Conservation (phyloP, 2,797 vertebrate genomes). For the Anisognathus igniventris region DNA sequence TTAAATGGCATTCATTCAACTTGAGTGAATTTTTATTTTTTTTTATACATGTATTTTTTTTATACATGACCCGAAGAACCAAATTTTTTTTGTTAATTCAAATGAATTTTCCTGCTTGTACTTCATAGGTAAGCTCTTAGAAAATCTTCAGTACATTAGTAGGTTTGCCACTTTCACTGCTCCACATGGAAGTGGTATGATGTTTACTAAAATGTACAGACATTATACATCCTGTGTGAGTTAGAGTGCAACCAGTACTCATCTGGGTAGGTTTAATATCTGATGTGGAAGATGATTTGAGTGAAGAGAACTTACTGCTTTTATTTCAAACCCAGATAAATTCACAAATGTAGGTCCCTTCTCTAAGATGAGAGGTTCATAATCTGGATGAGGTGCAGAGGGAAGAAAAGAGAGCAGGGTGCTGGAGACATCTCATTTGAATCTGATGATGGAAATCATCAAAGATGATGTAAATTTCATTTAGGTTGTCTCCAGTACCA, state of each 20-base stretch:
- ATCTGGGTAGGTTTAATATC: neutral
- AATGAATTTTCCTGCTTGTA: neutral
- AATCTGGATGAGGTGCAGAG: neutral
- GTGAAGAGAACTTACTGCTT: neutral
- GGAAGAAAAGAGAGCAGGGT: neutral
- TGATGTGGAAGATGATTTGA: neutral
- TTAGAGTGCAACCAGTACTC: neutral
- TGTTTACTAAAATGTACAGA: neutral
- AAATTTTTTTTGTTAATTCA: neutral
- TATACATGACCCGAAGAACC: neutral
- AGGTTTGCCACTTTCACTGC: neutral
- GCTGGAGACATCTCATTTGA: neutral
- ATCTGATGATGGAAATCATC: neutral
- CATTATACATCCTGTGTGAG: rapidly evolving
- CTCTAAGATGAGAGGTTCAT: rapidly evolving
- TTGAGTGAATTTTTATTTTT: neutral
- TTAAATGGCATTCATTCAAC: neutral
- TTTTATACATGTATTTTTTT: neutral
- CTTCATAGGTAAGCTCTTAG: neutral
- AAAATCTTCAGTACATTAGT: neutral
- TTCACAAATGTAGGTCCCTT: neutral
- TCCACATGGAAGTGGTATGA: neutral
- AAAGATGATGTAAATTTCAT: neutral
- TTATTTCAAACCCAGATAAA: neutral
- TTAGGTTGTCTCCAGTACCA: neutral